A percentile compares a stretch with the other conserved stretches of the same genome.
phyloP scores from a whole-genome alignment of 2,113 vertebrate genomes.

The Felis chaus region DNA sequence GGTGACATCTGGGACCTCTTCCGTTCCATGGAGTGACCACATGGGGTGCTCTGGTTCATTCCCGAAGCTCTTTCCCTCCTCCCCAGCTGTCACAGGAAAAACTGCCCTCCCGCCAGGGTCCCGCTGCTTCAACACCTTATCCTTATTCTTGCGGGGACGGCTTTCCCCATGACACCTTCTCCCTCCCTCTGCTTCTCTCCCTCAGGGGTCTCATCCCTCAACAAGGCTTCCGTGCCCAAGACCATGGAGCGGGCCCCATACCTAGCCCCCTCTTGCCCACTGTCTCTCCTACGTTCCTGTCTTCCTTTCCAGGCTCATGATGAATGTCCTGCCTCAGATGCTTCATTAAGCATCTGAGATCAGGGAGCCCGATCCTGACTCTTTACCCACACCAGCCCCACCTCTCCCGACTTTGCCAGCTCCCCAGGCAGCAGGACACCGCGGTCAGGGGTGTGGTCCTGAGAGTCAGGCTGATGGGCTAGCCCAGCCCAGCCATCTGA shows the following conservation, averaged over 20 bases:
- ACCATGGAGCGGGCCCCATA: fast-evolving
- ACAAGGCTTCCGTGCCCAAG: background rate
- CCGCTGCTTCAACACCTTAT: background rate
- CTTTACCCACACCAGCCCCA: background rate
- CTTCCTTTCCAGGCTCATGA: background rate
- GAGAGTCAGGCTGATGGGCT: background rate
- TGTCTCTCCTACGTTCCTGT: background rate
- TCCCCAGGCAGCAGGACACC: background rate
- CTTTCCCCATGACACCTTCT: no score
- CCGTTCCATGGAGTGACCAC: background rate
- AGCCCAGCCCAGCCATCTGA: fast-evolving
- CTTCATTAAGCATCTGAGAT: no score
- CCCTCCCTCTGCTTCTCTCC: background rate
- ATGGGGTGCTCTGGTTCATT: background rate
- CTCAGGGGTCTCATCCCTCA: background rate
- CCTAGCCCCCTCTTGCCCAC: fast-evolving
- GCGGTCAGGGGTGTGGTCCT: fast-evolving
- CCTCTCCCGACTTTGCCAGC: background rate
- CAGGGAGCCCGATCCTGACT: background rate
- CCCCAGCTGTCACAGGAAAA: no score
- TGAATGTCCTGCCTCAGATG: fast-evolving
- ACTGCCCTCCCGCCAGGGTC: no score
- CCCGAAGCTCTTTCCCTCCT: no score
- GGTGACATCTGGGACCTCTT: background rate
- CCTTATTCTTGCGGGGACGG: background rate